These are phyloP conservation scores for Acanthiza pusilla DNA, from an alignment of 2,797 vertebrate species.

Conservation along the genomic window DNA sequence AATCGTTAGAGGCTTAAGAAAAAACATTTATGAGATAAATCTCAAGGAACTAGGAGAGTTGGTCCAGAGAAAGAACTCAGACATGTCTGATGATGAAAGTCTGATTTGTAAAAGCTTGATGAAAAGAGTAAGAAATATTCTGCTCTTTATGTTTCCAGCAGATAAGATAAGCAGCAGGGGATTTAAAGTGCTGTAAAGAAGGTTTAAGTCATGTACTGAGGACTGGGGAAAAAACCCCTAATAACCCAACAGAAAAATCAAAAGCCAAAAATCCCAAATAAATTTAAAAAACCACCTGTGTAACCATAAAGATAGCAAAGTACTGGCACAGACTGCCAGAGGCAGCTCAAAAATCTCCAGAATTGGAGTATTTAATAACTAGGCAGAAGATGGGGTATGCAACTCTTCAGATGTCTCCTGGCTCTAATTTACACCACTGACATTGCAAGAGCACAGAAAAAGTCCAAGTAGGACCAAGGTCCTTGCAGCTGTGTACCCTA, in stretches of 20 bases:
- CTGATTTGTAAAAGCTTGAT: neutral
- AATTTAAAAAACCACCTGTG: neutral
- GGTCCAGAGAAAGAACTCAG: neutral
- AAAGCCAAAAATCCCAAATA: neutral
- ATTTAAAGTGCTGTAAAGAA: neutral
- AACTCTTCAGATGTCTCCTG: neutral
- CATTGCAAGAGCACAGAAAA: neutral
- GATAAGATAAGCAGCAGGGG: neutral
- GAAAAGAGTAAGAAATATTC: neutral
- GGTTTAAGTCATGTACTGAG: neutral
- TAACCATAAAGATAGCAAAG: neutral
- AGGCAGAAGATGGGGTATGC: neutral
- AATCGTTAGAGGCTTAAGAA: neutral
- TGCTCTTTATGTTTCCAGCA: neutral
- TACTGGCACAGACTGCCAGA: neutral
- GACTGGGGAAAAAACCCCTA: neutral
- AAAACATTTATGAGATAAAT: neutral
- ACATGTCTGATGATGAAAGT: neutral
- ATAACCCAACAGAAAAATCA: fast-evolving
- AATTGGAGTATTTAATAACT: neutral
- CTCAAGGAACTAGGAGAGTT: neutral
- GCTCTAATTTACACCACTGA: neutral
- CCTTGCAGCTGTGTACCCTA: neutral
- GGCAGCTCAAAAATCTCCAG: neutral
- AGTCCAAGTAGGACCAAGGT: neutral